phyloP scores from a whole-genome alignment of 1,140 invertebrate species.

The Sweltsa coloradensis region DNA sequence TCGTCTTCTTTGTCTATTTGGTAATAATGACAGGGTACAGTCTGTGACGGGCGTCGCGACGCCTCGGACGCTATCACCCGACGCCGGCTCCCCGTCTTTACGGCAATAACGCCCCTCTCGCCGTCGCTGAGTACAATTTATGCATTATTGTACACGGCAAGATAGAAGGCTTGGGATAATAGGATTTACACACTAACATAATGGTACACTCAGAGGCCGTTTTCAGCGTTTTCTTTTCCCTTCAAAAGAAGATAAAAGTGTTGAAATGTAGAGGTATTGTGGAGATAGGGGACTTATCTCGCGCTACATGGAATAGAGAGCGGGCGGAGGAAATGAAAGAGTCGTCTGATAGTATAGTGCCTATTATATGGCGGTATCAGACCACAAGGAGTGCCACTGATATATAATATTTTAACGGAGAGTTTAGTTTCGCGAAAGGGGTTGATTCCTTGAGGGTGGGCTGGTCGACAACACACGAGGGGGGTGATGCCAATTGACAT shows the following conservation, averaged over 20 bases:
- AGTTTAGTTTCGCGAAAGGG: too few relatives aligned
- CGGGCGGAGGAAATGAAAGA: slow-evolving; percentile 11
- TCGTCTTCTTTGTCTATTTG: too few relatives aligned
- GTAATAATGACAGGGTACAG: too few relatives aligned
- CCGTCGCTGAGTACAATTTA: slow-evolving; percentile 9
- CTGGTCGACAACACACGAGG: too few relatives aligned
- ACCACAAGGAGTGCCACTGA: too few relatives aligned
- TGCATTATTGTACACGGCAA: slow-evolving; percentile 12
- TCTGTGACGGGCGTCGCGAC: not conserved
- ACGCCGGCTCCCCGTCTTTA: not conserved
- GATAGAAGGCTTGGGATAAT: slow-evolving; percentile 12
- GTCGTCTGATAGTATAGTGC: slow-evolving; percentile 8
- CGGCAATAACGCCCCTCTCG: not conserved
- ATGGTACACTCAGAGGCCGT: slow-evolving; percentile 9
- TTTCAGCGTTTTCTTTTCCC: slow-evolving; percentile 12
- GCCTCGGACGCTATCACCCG: not conserved
- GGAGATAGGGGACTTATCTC: slow-evolving; percentile 13
- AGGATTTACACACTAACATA: slow-evolving; percentile 15
- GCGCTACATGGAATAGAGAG: slow-evolving; percentile 11
- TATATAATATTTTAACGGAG: too few relatives aligned
- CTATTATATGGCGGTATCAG: slow-evolving; percentile 12
- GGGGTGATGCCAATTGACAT: too few relatives aligned
- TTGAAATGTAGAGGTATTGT: slow-evolving; percentile 15
- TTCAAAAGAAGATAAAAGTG: slow-evolving; percentile 13
- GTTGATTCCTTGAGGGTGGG: too few relatives aligned